Base-by-base conservation (phyloP, 2,888 invertebrate genomes). In the Metellina segmentata region DNA sequence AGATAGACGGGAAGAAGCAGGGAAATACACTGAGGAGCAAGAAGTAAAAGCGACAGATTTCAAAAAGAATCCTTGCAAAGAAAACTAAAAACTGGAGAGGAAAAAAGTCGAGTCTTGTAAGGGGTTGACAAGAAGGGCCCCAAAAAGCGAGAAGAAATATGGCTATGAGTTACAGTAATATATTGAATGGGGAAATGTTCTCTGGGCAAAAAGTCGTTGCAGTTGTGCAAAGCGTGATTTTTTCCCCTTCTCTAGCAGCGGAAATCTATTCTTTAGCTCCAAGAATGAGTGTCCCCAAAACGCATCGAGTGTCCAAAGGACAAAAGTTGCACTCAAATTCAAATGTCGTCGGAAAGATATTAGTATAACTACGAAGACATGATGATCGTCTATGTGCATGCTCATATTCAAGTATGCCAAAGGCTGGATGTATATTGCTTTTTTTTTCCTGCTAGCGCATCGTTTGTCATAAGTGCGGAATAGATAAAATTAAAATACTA, bases 311-410 rank as follows among this genome's bases (percentile, higher is more conserved):
- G 79, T 90, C 90, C 85, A 74, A 83, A 85, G 85, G 78, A 90
- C 90, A 90, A 90, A 90, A 90, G 90, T 90, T 85, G 78, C 90
- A 79, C 85, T 90, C 90, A 90, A 90, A 90, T 90, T 90, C 90
- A 85, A 90, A 90, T 90, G 90, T 81, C 85, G 85, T 90, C 89
- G 85, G 89, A 85, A 85, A 90, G 89, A 90, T 90, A 90, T 90
- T 90, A 90, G 89, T 90, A 90, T 90, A 90, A 90, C 83, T 90
- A 90, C 78, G 77, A 83, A 83, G 79, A 79, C 89, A 85, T 85
- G 89, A 90, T 90, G 89, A 90, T 90, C 83, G 89, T 77, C 69
- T 77, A 82, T 71, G 89, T 82, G 89, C 77, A 71, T 70, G 82
- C 89, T 88, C 88, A 88, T 81, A 81, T 88, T 81, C 87, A 87